A percentile compares a stretch with the other conserved stretches of the same genome.
Evolutionary conservation across 1,140 invertebrate genomes (phyloP).

Genomic region (Potamilus streckersoni): DNA sequence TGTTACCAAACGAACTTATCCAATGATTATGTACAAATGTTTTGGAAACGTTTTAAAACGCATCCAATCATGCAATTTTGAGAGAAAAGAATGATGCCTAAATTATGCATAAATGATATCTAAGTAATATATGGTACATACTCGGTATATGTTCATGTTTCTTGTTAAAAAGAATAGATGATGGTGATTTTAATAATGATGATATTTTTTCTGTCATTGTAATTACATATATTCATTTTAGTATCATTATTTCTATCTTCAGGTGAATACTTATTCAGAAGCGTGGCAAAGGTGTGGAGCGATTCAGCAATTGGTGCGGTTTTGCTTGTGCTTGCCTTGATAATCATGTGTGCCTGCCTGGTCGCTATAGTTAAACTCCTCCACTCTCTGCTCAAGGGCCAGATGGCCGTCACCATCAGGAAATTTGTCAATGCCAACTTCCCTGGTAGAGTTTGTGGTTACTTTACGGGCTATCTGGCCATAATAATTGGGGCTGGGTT

Average conservation of each 20-base stretch:
- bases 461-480: constrained; percentile 72
- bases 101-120: not conserved
- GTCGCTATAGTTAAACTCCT: constrained; percentile 74
- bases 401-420: constrained; percentile 69
- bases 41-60: no score
- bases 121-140: not conserved
- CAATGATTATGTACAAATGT: not conserved
- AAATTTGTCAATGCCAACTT: no score
- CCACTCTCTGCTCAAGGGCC: constrained; percentile 67
- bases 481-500: constrained; percentile 72
- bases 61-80: not conserved
- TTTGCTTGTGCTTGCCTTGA: constrained; percentile 69
- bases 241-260: constrained; percentile 17
- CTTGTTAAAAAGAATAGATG: not conserved
- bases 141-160: not conserved
- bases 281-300: constrained; percentile 44
- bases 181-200: not conserved
- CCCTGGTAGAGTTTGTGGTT: constrained; percentile 39
- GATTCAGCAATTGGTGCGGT: constrained; percentile 69
- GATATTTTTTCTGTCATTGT: no score
- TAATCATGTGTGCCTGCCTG: constrained; percentile 72
- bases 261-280: constrained; percentile 52
- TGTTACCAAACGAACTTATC: not conserved
- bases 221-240: no score
- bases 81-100: not conserved